These are phyloP conservation scores for Philereme transversata DNA, from an alignment of 2,888 invertebrate genomes.

Conservation along the genomic window DNA sequence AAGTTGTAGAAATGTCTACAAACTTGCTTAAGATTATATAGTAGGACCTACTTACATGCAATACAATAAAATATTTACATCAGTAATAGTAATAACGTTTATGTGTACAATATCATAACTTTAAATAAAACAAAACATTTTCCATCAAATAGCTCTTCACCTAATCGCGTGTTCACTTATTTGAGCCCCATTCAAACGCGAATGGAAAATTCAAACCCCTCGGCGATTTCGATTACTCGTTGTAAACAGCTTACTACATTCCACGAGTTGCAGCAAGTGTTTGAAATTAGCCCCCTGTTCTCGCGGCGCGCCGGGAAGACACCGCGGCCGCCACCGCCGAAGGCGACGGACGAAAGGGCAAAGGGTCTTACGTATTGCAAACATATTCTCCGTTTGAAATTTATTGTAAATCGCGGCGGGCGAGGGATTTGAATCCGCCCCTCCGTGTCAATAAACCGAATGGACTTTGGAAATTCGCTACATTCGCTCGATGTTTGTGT, in stretches of 20 bases:
- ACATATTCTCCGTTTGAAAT: conserved; percentile 81
- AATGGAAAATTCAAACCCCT: conserved; percentile 58
- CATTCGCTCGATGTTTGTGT: conserved; percentile 77
- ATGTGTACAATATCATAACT: conserved; percentile 6
- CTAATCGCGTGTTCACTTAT: conserved; percentile 51
- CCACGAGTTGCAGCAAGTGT: conserved; percentile 55
- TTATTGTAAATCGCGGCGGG: conserved; percentile 77
- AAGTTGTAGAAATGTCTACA: background rate
- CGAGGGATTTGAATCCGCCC: conserved; percentile 71
- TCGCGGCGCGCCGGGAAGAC: conserved; percentile 32
- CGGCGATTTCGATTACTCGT: conserved; percentile 58
- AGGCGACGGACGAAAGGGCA: conserved; percentile 56
- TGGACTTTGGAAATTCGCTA: conserved; percentile 80
- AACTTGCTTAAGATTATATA: too few relatives aligned
- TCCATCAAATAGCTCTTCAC: conserved; percentile 35
- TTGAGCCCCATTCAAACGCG: conserved; percentile 61
- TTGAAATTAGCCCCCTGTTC: conserved; percentile 62
- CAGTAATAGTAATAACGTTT: background rate
- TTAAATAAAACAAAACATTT: conserved; percentile 32
- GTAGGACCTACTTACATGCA: background rate
- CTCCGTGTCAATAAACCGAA: conserved; percentile 77
- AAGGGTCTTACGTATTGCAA: conserved; percentile 75
- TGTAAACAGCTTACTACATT: conserved; percentile 75
- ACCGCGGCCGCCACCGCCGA: conserved; percentile 21
- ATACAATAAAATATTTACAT: background rate